Evolutionary conservation across 1,140 invertebrate species (phyloP), one percentile per base, ranked within the genome.

Genomic region (Papilio xuthus): DNA sequence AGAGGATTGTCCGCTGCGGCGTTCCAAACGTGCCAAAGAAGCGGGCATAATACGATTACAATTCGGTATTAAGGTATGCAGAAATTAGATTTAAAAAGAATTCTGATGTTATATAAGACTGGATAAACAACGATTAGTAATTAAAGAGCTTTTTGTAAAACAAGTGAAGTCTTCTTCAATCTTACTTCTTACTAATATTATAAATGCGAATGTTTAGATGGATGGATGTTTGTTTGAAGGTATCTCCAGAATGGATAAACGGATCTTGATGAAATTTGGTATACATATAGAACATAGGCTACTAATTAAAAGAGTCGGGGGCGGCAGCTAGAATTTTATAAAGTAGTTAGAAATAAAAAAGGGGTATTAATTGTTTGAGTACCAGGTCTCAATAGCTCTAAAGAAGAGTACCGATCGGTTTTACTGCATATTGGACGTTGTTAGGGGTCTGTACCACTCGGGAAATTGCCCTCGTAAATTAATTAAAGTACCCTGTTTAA

Each of bases 371-470:
- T 26, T 60, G 23, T 60, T 60, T 9, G 20, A 53, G 50, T 53
- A 53, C n/a, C 50, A 53, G 56, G 56, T 60, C 23, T 23, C 56
- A 12, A 60, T 26, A 60, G 23, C 56, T 60, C 56, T 60, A 60
- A 60, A 23, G 50, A 53, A 53, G 23, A 60, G 26, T 60, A 26
- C 56, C 56, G 56, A 60, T 26, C 56, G 56, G 56, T 60, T 60
- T 60, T 60, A 60, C 56, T 60, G 56, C 56, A 60, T 60, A 60
- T 60, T 60, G 56, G 56, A 60, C 56, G 56, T 13, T 60, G 56
- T 60, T 26, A 60, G 56, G 23, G 3, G 56, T 23, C 56, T 60
- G 56, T 60, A 60, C 23, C 56, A 23, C 56, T 60, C 56, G 56
- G 56, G 23, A 23, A 26, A 60, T 60, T 60, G 56, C 56, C 23